Conservation (phyloP, 2,797 vertebrate species). For the Sebastes steindachneri region DNA sequence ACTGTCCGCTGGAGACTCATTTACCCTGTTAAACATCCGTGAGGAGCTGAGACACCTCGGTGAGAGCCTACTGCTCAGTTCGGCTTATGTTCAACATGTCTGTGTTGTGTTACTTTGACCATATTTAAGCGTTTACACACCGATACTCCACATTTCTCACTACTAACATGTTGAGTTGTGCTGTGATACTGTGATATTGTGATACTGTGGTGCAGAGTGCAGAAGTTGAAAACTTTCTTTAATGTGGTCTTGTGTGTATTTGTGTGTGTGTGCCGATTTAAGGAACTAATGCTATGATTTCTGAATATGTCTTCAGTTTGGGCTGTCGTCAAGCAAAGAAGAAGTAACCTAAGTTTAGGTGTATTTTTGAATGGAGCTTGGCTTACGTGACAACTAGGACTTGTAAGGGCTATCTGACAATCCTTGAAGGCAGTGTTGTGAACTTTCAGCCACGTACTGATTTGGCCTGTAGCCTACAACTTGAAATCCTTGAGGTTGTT, state of each 20-base stretch:
- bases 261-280: neutral
- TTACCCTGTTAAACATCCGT: fast-evolving
- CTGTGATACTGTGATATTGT: neutral
- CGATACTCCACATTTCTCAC: neutral
- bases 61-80: neutral
- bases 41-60: no score
- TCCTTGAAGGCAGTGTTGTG: neutral
- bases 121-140: neutral
- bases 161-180: neutral
- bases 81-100: neutral
- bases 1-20: fast-evolving
- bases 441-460: slow-evolving; percentile 9
- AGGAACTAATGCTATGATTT: neutral
- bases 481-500: slow-evolving; percentile 22
- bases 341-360: neutral
- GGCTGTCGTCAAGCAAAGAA: neutral
- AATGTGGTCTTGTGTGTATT: neutral
- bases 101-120: neutral
- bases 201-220: no score
- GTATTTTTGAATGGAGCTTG: neutral
- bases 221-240: neutral
- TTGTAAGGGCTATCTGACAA: neutral
- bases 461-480: slow-evolving; percentile 12
- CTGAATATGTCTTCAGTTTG: neutral
- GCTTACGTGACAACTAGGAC: neutral